Conservation (phyloP, 2,113 vertebrate genomes). For the Albula goreensis region DNA sequence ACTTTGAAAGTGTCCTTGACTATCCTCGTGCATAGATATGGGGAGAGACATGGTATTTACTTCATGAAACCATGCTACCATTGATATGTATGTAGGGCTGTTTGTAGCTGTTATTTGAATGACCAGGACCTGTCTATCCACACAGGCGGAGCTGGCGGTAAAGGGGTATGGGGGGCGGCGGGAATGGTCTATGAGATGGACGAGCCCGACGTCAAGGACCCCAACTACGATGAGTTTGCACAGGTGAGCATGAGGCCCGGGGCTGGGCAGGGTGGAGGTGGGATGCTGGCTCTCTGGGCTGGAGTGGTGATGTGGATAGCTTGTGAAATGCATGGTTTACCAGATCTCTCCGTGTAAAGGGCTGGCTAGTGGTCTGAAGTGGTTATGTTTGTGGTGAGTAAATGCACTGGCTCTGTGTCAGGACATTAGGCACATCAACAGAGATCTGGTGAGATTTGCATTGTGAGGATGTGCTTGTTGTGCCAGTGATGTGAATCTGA, state of each 20-base stretch:
- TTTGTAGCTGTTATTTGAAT: too few species aligned
- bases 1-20: too few species aligned
- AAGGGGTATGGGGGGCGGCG: constrained; percentile 85
- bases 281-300: background rate
- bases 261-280: background rate
- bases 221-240: constrained; percentile 82
- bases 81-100: too few species aligned
- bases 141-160: constrained; percentile 81
- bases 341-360: background rate
- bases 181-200: constrained; percentile 82
- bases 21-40: too few species aligned
- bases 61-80: too few species aligned
- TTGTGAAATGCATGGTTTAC: background rate
- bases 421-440: too few species aligned
- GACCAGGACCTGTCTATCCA: too few species aligned
- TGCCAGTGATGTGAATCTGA: too few species aligned
- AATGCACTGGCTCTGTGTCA: background rate
- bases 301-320: too few species aligned
- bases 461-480: too few species aligned
- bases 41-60: too few species aligned
- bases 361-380: background rate
- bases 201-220: constrained; percentile 77
- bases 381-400: background rate
- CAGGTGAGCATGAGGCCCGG: constrained; percentile 62
- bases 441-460: too few species aligned